Evolutionary conservation across 2,888 invertebrate species (phyloP), one percentile per base, ranked within the genome.

Genomic region (Allophyes oxyacanthae): DNA sequence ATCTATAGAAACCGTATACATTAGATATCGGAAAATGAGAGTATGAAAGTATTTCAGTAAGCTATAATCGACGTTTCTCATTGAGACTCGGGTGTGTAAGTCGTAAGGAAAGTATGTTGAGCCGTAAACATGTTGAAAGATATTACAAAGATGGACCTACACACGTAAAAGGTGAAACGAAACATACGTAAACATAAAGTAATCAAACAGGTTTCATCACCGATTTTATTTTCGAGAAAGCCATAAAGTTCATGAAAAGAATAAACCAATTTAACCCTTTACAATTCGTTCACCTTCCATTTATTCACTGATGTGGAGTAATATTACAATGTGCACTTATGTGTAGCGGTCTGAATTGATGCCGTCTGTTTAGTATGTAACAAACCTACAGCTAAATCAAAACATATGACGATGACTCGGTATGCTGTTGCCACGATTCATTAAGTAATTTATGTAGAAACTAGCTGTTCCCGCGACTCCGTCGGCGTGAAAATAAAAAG

Each of bases 111-210:
- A 86, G 88, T 90, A 84, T 90, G 74, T 89, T 91, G 89, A 91
- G 90, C 90, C 78, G 82, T 88, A 85, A 87, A 88, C 87, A 86
- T 68, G 78, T 80, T 89, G 91, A 91, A 89, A 90, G 91, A 91
- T 87, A 82, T 83, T 83, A 82, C 84, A 87, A 91, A 92, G 90
- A 90, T 85, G 88, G 76, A 78, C 72, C 63, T 75, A 72, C 75
- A 66, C 79, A 72, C 73, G 48, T 15, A 36, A 32, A 32, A 72
- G 71, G 72, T 77, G 78, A 72, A 74, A 77, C 68, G 62, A 72
- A 73, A 73, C 62, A 79, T 79, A 77, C 76, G 72, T 84, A 87
- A 88, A 87, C 86, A 83, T 66, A 64, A 36, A 63, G 61, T 72
- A 63, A 63, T 71, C 75, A 77, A 78, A 51, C 44, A 34, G 28